Evolutionary conservation across 2,113 vertebrate genomes (phyloP), one percentile per base, ranked within the genome.

Genomic region (Nansenia antarctica): DNA sequence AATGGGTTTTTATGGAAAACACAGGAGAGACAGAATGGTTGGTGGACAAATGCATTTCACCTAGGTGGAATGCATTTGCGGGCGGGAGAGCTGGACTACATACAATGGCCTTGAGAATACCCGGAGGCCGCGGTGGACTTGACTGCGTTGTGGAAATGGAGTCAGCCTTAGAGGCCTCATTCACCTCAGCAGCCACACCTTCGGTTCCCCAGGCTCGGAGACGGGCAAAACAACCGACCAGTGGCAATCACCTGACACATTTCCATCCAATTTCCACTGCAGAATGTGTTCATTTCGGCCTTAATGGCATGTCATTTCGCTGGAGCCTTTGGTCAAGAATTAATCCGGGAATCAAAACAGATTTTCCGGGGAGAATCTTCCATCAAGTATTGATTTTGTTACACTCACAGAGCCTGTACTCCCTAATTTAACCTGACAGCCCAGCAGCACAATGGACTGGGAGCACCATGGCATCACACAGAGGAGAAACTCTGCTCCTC

Each of bases 361-460:
- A 98, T 99, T 98, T 99, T 99, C 96, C 90, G 82, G 95, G 94
- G 96, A 98, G 95, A 98, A 97, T 98, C 96, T 97, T 96, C 96
- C 98, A 98, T 98, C 96, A 98, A 96, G 95, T 98, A 99, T 99
- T 96, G 98, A 99, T 99, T 99, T 97, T 97, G 97, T 97, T 98
- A 98, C 96, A 98, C 96, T 98, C 94, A 94, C 94, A 85, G 95
- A 96, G 94, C 94, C 94, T 95, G 98, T 98, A 97, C 94, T 98
- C 96, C 94, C 95, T 98, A 98, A 99, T 99, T 99, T 98, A 98
- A 99, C 93, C 94, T 98, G 98, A 98, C 98, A 98, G 95, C 94
- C n/a, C 93, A 92, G 96, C 91, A 94, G 94, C 95, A 97, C 95
- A 98, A 97, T 98, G 96, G 95, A 94, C 93, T 95, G 92, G 94